Percentiles rank a stretch among this genome's conserved stretches.
phyloP scores from a whole-genome alignment of 2,797 vertebrate genomes.

The Bucorvus abyssinicus region DNA sequence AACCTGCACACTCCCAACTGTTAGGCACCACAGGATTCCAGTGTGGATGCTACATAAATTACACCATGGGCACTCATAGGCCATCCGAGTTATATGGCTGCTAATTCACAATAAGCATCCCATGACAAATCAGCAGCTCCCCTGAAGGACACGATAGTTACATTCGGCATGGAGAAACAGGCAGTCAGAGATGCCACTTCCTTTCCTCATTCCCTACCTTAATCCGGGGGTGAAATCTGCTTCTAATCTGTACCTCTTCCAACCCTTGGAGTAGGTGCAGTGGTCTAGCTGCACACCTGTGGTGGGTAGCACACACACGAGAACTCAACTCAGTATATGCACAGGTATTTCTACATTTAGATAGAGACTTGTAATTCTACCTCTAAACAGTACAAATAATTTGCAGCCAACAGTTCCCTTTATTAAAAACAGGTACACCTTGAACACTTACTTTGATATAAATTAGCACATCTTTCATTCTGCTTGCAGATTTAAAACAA shows the following conservation, averaged over 20 bases:
- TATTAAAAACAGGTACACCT: neutral
- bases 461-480: neutral
- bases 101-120: neutral
- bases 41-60: neutral
- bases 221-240: neutral
- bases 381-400: neutral
- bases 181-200: neutral
- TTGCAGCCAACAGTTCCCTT: neutral
- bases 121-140: neutral
- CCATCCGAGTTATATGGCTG: neutral
- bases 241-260: neutral
- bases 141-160: neutral
- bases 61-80: neutral
- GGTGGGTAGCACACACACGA: neutral
- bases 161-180: neutral
- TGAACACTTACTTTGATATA: neutral
- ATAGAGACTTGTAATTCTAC: neutral
- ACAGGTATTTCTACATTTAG: neutral
- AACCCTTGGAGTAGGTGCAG: neutral
- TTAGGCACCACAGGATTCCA: neutral
- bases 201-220: neutral
- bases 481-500: neutral
- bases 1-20: neutral
- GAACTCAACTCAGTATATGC: neutral
- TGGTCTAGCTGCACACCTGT: neutral